These are phyloP conservation scores for Chymomyza costata DNA, from an alignment of 1,140 invertebrate species.

Conservation along the genomic window DNA sequence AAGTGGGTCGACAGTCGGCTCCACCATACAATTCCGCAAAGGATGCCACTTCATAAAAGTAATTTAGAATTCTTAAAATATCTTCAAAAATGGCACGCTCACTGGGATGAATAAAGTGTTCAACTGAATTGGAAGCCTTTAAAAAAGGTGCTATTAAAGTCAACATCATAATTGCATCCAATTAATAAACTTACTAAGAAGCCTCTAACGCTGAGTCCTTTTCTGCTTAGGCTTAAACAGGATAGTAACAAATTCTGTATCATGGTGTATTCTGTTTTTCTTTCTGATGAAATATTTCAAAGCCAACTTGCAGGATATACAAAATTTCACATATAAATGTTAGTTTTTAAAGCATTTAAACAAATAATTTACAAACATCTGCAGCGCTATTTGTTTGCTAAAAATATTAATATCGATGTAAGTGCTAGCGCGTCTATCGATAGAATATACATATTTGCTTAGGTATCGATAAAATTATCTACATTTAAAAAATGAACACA, in stretches of 20 bases:
- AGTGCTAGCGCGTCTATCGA: no score
- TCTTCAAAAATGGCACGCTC: constrained; percentile 54
- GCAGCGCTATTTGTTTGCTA: no score
- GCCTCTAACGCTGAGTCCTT: constrained; percentile 30
- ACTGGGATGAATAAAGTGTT: constrained; percentile 62
- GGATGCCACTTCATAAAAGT: constrained; percentile 42
- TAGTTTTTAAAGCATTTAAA: no score
- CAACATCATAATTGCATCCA: background rate
- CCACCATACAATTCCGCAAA: constrained; percentile 42
- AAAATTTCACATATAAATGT: no score
- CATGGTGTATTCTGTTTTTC: constrained; percentile 30
- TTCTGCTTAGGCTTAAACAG: constrained; percentile 43
- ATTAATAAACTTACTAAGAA: constrained; percentile 47
- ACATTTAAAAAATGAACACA: no score
- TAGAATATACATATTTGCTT: no score
- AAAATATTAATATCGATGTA: no score
- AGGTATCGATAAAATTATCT: no score
- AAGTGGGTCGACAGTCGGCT: background rate
- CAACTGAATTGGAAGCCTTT: constrained; percentile 31
- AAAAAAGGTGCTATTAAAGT: background rate
- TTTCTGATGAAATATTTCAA: no score
- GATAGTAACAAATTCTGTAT: constrained; percentile 64
- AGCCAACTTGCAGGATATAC: no score
- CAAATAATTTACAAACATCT: no score
- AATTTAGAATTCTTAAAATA: constrained; percentile 51